Evolutionary conservation across 2,888 invertebrate species (phyloP).

Genomic region (Pyralis farinalis): DNA sequence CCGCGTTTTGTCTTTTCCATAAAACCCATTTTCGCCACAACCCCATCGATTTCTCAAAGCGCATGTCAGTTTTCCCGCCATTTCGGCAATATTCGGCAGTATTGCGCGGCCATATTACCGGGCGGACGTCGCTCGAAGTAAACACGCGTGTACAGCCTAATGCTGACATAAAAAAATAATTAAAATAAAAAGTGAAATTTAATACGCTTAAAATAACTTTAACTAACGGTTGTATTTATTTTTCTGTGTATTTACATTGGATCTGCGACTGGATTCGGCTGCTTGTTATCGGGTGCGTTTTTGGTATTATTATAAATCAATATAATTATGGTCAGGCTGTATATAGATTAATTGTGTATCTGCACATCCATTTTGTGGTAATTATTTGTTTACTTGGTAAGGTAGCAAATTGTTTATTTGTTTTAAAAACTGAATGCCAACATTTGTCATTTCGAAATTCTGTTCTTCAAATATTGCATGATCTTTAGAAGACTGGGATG

Average conservation of each 20-base stretch:
- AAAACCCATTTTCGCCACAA: slow-evolving; percentile 29
- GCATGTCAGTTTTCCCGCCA: slow-evolving; percentile 64
- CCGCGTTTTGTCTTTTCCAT: slow-evolving; percentile 25
- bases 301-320: slow-evolving; percentile 32
- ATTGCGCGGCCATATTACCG: slow-evolving; percentile 29
- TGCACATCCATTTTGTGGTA: too few relatives aligned
- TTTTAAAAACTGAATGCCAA: too few relatives aligned
- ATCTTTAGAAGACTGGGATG: too few relatives aligned
- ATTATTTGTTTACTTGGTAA: too few relatives aligned
- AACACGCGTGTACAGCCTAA: slow-evolving; percentile 23
- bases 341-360: slow-evolving; percentile 2
- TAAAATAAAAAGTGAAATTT: slow-evolving; percentile 19
- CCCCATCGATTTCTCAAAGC: slow-evolving; percentile 72
- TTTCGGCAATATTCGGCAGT: slow-evolving; percentile 5
- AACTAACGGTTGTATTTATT: slow-evolving; percentile 12
- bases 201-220: slow-evolving; percentile 15
- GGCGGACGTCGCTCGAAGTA: slow-evolving; percentile 29
- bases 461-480: too few relatives aligned
- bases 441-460: too few relatives aligned
- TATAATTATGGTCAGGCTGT: slow-evolving; percentile 25
- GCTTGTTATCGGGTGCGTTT: slow-evolving; percentile 33
- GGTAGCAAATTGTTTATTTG: too few relatives aligned
- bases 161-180: slow-evolving; percentile 21
- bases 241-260: slow-evolving; percentile 13
- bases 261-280: neutral